Percentiles rank a stretch among this genome's conserved stretches.
Evolutionary conservation across 1,140 invertebrate species (phyloP).

Genomic region (Holcopasites calliopsidis): DNA sequence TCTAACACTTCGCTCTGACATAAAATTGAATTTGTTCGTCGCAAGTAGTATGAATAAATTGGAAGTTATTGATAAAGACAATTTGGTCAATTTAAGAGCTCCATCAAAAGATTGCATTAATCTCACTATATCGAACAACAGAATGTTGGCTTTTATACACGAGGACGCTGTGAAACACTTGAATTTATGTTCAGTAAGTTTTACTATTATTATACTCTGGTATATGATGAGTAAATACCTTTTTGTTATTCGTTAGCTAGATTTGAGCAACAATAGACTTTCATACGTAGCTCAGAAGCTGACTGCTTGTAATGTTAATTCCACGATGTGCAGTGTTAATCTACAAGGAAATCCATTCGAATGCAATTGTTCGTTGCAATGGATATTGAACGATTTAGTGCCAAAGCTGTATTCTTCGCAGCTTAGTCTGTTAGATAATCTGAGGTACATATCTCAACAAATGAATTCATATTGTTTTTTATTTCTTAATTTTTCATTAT

Average conservation of each 20-base stretch:
- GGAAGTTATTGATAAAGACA: conserved; percentile 57
- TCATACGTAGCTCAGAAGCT: conserved; percentile 54
- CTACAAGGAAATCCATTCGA: conserved; percentile 74
- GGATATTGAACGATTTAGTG: conserved; percentile 70
- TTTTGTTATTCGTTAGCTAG: conserved; percentile 62
- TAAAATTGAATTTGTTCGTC: conserved; percentile 62
- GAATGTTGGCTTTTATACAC: conserved; percentile 53
- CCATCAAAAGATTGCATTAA: conserved; percentile 63
- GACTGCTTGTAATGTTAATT: conserved; percentile 27
- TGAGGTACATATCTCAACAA: conserved; percentile 63
- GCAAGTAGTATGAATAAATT: conserved; percentile 54
- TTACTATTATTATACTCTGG: conserved; percentile 6
- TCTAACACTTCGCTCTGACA: conserved; percentile 59
- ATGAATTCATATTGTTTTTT: neutral
- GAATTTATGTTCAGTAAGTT: conserved; percentile 72
- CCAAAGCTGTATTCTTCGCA: conserved; percentile 63
- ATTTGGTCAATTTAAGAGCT: conserved; percentile 61
- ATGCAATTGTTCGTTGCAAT: conserved; percentile 72
- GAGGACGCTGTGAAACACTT: conserved; percentile 58
- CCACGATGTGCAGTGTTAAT: conserved; percentile 58
- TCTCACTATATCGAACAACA: conserved; percentile 64
- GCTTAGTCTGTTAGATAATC: conserved; percentile 58
- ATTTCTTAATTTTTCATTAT: conserved; percentile 13
- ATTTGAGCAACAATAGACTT: conserved; percentile 72
- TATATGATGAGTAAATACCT: conserved; percentile 14